Base-by-base conservation (phyloP, 2,113 vertebrate species). In the Terrapene triunguis region DNA sequence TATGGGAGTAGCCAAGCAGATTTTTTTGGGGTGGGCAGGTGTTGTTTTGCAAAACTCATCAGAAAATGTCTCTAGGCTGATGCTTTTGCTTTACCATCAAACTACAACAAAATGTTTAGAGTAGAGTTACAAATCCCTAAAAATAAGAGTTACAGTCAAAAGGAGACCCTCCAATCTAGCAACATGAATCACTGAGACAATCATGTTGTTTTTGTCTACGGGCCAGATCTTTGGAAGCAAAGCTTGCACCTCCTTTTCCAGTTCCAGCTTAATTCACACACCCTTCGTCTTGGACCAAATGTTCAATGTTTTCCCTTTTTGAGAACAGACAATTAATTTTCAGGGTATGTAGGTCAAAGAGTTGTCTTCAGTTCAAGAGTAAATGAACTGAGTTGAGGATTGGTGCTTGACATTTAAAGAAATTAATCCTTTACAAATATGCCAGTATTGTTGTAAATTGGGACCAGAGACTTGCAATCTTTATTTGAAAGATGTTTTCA, bases 401-500 rank as follows among this genome's bases (percentile, higher is more conserved):
- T 89, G 94, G 80, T 92, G 87, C 94, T 95, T 97, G 94, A 94
- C 94, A 94, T 95, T 59, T 42, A 57, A 44, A 59, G 38, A 89
- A 87, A 85, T 95, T 91, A 84, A 82, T 81, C 96, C 96, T 97
- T 96, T 96, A 91, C 92, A 87, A 65, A 72, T 89, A 95, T 90
- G 93, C 78, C n/a, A 91, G 80, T 59, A 92, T 95, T 92, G 83
- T 84, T 95, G 92, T 91, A 97, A 94, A 91, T 85, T 90, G 92
- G 94, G 92, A 90, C 91, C 88, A 27, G 82, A 96, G 89, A 95
- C 82, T 89, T 96, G 89, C 59, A 83, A 96, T 95, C 94, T 93
- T 97, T 84, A 94, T 95, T 91, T 96, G 94, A 93, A 95, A 85
- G 96, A 96, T 94, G 91, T 89, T 97, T 97, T 95, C 89, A 85